These are phyloP conservation scores for Podargus strigoides DNA, from an alignment of 2,797 vertebrate genomes.

Conservation along the genomic window DNA sequence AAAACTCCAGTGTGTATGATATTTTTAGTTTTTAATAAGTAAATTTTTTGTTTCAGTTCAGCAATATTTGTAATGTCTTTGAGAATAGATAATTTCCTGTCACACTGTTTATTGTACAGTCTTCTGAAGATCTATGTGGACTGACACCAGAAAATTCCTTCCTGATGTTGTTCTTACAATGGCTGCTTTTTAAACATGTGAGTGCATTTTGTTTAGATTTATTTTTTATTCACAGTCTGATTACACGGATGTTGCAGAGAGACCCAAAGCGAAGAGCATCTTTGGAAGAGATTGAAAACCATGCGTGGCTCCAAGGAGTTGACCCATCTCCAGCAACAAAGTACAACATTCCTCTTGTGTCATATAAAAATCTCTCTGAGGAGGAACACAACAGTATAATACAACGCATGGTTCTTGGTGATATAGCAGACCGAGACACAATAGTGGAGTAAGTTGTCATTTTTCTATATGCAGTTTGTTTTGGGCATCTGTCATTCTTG, in stretches of 20 bases:
- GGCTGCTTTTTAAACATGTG: not conserved
- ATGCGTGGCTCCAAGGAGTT: constrained; percentile 93
- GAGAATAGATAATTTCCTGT: not conserved
- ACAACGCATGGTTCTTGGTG: constrained; percentile 96
- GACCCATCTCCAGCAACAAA: constrained; percentile 97
- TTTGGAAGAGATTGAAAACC: constrained; percentile 92
- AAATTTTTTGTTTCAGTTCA: not conserved
- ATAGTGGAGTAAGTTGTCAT: constrained; percentile 87
- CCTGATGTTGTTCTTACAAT: not conserved
- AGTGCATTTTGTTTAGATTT: constrained; percentile 13
- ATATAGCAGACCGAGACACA: constrained; percentile 92
- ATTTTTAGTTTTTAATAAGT: not conserved
- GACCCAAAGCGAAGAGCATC: constrained; percentile 92
- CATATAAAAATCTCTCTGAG: constrained; percentile 93
- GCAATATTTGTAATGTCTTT: not conserved
- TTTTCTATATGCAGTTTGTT: not conserved
- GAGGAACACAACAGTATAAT: constrained; percentile 98
- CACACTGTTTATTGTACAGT: not conserved
- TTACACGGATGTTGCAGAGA: constrained; percentile 95
- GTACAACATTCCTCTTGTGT: constrained; percentile 94
- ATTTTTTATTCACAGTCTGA: constrained; percentile 79
- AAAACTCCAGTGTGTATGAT: not conserved
- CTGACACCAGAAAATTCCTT: not conserved
- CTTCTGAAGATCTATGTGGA: not conserved
- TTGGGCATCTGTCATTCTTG: not conserved